phyloP scores from a whole-genome alignment of 2,888 invertebrate species.

The Napeogenes inachia region DNA sequence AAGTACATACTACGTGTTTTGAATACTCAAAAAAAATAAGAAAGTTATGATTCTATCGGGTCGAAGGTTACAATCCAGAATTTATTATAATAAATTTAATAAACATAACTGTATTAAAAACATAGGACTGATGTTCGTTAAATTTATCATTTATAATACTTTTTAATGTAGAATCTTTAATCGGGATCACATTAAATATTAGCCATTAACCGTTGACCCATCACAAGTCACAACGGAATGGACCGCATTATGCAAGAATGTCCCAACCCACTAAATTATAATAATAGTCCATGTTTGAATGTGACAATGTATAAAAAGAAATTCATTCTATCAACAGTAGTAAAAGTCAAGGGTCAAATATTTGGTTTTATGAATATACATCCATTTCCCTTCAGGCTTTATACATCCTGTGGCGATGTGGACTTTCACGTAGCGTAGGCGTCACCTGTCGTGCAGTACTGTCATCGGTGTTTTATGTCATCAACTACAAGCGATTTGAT shows the following conservation, averaged over 20 bases:
- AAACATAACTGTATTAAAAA: slow-evolving; percentile 1
- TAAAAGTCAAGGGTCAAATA: neutral
- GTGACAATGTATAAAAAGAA: neutral
- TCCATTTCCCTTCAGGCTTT: slow-evolving; percentile 16
- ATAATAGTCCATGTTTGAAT: neutral
- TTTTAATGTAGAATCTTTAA: neutral
- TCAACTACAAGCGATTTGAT: slow-evolving; percentile 6
- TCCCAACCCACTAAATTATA: slow-evolving; percentile 1
- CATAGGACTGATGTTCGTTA: neutral
- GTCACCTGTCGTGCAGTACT: slow-evolving; percentile 57
- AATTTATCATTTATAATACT: neutral
- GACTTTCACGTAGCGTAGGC: slow-evolving; percentile 60
- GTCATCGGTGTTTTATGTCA: slow-evolving; percentile 22
- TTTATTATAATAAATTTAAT: slow-evolving; percentile 1
- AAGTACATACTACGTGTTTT: neutral
- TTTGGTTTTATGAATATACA: neutral
- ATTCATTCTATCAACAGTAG: neutral
- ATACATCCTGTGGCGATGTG: slow-evolving; percentile 33
- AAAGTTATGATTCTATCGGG: slow-evolving; percentile 6
- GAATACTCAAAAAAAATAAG: neutral
- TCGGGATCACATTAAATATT: neutral
- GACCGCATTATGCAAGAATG: neutral
- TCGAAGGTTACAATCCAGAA: neutral
- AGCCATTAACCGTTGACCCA: neutral
- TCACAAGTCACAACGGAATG: neutral